These are phyloP conservation scores for Clavelina lepadiformis DNA, from an alignment of 23 tunicate species.

Conservation along the genomic window DNA sequence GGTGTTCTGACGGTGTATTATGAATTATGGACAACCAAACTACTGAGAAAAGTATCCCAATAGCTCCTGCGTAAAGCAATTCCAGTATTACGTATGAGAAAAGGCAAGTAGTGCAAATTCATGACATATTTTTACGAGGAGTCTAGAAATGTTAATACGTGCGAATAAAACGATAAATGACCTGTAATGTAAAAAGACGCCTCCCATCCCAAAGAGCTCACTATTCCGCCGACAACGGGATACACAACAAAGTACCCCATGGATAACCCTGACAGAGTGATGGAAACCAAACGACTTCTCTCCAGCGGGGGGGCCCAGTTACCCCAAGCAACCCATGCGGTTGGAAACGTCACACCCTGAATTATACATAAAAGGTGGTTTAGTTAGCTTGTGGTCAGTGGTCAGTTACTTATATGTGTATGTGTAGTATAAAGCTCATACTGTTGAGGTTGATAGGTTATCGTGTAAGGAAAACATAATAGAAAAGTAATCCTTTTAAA, in stretches of 20 bases:
- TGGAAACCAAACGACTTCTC: constrained; percentile 41
- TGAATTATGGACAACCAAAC: constrained; percentile 17
- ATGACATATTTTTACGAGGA: too few relatives aligned
- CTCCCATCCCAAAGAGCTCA: constrained; percentile 48
- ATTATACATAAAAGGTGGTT: background rate
- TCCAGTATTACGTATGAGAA: too few relatives aligned
- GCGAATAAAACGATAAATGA: too few relatives aligned
- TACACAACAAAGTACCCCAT: constrained; percentile 36
- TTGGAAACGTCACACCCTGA: constrained; percentile 66
- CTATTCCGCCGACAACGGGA: constrained; percentile 43
- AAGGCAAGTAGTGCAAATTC: too few relatives aligned
- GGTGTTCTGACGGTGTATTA: constrained; percentile 20
- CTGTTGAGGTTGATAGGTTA: too few relatives aligned
- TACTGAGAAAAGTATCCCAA: constrained; percentile 11
- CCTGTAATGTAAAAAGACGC: constrained; percentile 60
- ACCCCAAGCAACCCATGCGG: constrained; percentile 24
- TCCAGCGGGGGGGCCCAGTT: constrained; percentile 69
- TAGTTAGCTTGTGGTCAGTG: too few relatives aligned
- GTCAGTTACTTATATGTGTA: too few relatives aligned
- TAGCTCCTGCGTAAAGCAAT: too few relatives aligned
- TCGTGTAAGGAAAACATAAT: too few relatives aligned
- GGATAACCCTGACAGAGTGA: constrained; percentile 18
- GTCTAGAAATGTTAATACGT: too few relatives aligned
- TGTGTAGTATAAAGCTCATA: too few relatives aligned
- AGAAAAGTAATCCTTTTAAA: too few relatives aligned